phyloP scores from a whole-genome alignment of 2,888 invertebrate species.

The Diplolepis rosae region DNA sequence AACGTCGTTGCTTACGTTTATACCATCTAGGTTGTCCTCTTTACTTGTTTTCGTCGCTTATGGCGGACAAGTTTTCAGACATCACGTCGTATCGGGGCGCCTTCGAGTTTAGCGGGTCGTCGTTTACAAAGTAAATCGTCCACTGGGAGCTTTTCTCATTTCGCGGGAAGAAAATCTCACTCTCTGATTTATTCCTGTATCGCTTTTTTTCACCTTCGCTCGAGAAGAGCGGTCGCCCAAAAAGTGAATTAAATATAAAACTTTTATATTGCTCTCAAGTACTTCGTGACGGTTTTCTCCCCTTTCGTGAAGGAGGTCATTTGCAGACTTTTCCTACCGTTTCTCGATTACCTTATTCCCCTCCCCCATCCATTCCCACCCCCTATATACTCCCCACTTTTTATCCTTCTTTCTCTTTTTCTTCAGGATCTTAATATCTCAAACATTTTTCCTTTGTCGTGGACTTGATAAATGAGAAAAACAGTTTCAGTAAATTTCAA shows the following conservation, averaged over 20 bases:
- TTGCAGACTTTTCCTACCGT: slow-evolving; percentile 25
- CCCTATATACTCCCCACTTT: no score
- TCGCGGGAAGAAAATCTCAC: background rate
- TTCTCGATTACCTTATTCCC: slow-evolving; percentile 27
- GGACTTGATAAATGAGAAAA: slow-evolving; percentile 21
- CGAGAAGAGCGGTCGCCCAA: background rate
- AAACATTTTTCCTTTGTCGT: slow-evolving; percentile 30
- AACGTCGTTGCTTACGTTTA: slow-evolving; percentile 59
- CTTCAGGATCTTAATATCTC: slow-evolving; percentile 31
- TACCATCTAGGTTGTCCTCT: slow-evolving; percentile 53
- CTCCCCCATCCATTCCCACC: slow-evolving; percentile 22
- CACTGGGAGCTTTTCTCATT: slow-evolving; percentile 22
- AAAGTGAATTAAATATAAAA: slow-evolving; percentile 30
- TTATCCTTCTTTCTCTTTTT: background rate
- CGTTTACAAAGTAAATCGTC: slow-evolving; percentile 60
- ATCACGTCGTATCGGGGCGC: slow-evolving; percentile 60
- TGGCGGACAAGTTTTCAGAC: slow-evolving; percentile 65
- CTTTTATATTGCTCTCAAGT: slow-evolving; percentile 24
- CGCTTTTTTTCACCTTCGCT: slow-evolving; percentile 21
- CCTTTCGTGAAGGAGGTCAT: slow-evolving; percentile 11
- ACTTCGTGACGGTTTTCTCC: slow-evolving; percentile 1
- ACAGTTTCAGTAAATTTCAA: slow-evolving; percentile 12
- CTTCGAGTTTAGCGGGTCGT: slow-evolving; percentile 55
- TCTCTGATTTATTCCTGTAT: slow-evolving; percentile 30
- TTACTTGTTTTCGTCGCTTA: slow-evolving; percentile 65